These are phyloP conservation scores for Mya arenaria DNA, from an alignment of 1,140 invertebrate species.

Conservation along the genomic window DNA sequence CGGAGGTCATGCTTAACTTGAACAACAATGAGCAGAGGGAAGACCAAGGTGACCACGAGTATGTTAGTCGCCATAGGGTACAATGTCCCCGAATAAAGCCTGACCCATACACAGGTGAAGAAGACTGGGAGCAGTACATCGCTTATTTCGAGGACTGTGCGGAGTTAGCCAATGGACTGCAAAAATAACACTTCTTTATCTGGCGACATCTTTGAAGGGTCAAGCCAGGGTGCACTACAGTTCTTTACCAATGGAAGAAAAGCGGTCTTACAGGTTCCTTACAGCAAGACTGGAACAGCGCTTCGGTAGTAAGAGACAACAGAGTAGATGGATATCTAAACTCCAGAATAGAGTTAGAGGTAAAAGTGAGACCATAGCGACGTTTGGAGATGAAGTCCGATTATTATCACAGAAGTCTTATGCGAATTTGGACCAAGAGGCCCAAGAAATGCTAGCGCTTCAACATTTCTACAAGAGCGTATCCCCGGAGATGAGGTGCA, in stretches of 20 bases:
- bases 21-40: slow-evolving; percentile 15
- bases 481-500: slow-evolving; percentile 22
- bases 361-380: not conserved
- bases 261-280: not conserved
- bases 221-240: slow-evolving; percentile 11
- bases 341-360: not conserved
- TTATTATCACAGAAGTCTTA: slow-evolving; percentile 11
- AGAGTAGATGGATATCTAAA: slow-evolving; percentile 6
- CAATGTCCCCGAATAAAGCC: not conserved
- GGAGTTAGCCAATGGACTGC: slow-evolving; percentile 14
- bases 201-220: slow-evolving; percentile 1
- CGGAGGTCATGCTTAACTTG: slow-evolving; percentile 12
- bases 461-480: slow-evolving; percentile 19
- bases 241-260: not conserved
- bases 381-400: slow-evolving; percentile 27
- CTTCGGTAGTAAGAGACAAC: slow-evolving; percentile 24
- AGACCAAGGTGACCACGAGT: not conserved
- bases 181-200: not conserved
- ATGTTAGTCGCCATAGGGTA: not conserved
- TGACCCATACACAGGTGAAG: slow-evolving; percentile 4
- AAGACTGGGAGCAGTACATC: slow-evolving; percentile 21
- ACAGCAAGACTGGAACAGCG: slow-evolving; percentile 1
- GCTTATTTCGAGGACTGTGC: slow-evolving; percentile 28
- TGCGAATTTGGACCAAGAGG: not conserved
- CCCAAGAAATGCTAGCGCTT: slow-evolving; percentile 18